Base-by-base conservation (phyloP, 2,797 vertebrate species). In the Odontamblyopus lacepedii region DNA sequence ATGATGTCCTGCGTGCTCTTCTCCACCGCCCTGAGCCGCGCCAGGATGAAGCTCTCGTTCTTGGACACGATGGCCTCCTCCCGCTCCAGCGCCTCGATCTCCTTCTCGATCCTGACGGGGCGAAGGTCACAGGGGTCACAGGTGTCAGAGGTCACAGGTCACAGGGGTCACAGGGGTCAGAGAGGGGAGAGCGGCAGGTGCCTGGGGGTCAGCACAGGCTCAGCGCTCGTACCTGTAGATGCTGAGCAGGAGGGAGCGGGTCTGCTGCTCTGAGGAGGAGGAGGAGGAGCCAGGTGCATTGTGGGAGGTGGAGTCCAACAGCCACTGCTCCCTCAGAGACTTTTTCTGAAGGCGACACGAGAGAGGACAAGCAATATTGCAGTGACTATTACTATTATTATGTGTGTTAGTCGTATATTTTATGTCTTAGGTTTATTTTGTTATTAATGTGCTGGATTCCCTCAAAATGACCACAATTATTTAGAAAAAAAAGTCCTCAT, bases 261-360 rank as follows among this genome's bases (percentile, higher is more conserved):
- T 93, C 76, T 87, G 89, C 67, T 91, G 82, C 74, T 96, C 94
- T n/a, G 44, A 75, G 82, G 91, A 73, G 88, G 88, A 19, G 38
- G 23, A 75, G 82, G 91, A 73, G 88, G 88, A 71, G 56, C 27
- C 38, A 19, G 67, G 1, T 63, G 93, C 90, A 38, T 85, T 94
- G 18, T 93, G 88, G 73, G 89, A 83, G 79, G 95, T 76, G 76
- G 94, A 95, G 77, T 94, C 94, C 61, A 95, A 87, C 51, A 97
- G 94, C 96, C 96, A 97, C 91, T 94, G 95, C 82, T 97, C 96
- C 74, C 95, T 80, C 73, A 96, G 82, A 56, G 89, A 85, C 74
- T 95, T 96, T 94, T 97, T 96, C 96, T 97, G 77, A 71, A 69
- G 1, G 65, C 44, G 29, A 48, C 32, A 77, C 32, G 68, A 27